Evolutionary conservation across 2,797 vertebrate genomes (phyloP), one percentile per base, ranked within the genome.

Genomic region (Sebastes oblongus): DNA sequence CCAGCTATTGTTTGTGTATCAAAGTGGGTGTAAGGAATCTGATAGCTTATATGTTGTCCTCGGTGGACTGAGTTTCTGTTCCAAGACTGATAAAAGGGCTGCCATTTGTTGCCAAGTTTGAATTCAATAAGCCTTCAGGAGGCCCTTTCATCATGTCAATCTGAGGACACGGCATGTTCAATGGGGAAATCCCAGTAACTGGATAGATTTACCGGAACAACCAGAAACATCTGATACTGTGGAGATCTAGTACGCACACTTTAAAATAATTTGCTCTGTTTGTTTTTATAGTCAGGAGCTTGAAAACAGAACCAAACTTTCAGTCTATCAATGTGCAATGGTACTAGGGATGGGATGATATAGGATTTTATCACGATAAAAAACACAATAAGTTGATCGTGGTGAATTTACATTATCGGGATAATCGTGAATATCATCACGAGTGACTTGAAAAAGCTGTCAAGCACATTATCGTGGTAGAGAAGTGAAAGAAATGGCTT

Each of bases 181-280:
- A 11, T 6, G 11, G 25, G 25, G 25, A 84, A 78, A 59, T 69
- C 25, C 13, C 3, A 22, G 52, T 24, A 73, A 27, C n/a, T 34
- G 12, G 64, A 78, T 77, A 71, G 42, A 56, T 75, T 87, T 66
- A 42, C 13, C 0, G 30, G 52, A 81, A 84, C 29, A 60, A 55
- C 9, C 10, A 46, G 66, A 82, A 66, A 55, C 11, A 89, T 74
- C 27, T 42, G 52, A 84, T 71, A 75, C 42, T n/a, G 12, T 52
- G 29, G 30, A 61, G 22, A 66, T 75, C 7, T 59, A 34, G 39
- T 42, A 75, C 8, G 2, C 3, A 14, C 4, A 27, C 54, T 24
- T 34, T 69, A 30, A 6, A 59, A 29, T 24, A 1, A 6, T 55
- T 11, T n/a, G 25, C 6, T 32, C 5, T 55, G 5, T 66, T 61